Conservation (phyloP, 1,140 invertebrate species). For the Heliconius congener region DNA sequence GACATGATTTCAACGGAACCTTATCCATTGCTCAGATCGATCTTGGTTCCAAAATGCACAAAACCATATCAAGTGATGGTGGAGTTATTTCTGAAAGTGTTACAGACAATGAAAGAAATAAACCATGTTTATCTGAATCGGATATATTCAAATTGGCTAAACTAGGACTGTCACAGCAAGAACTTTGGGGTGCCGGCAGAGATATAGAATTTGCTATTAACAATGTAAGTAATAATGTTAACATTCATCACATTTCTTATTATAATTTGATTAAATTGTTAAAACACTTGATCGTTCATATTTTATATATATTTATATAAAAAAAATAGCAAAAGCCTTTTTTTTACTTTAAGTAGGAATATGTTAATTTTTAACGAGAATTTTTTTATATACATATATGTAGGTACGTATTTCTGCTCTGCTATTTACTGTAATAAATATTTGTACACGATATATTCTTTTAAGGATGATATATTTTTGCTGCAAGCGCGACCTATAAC, state of each 20-base stretch:
- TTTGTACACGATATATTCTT: constrained; percentile 12
- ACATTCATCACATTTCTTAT: too few species aligned
- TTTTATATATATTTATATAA: too few species aligned
- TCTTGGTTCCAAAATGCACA: constrained; percentile 83
- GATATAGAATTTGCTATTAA: constrained; percentile 89
- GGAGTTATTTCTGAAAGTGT: constrained; percentile 69
- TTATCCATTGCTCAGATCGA: constrained; percentile 77
- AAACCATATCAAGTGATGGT: constrained; percentile 73
- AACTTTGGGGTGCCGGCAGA: constrained; percentile 84
- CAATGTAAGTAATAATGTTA: constrained; percentile 7
- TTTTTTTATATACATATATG: too few species aligned
- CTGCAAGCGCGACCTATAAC: constrained; percentile 90
- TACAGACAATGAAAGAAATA: constrained; percentile 57
- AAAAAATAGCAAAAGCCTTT: too few species aligned
- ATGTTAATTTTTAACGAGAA: too few species aligned
- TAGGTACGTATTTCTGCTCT: too few species aligned
- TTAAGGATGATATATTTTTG: constrained; percentile 82
- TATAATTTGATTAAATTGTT: too few species aligned
- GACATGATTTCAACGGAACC: constrained; percentile 73
- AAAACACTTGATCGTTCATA: too few species aligned
- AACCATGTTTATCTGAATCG: constrained; percentile 80
- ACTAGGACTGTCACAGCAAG: constrained; percentile 84
- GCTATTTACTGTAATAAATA: too few species aligned
- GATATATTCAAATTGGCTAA: constrained; percentile 80
- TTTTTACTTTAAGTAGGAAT: constrained; percentile 61